A percentile compares a stretch with the other conserved stretches of the same genome.
These are phyloP conservation scores for Mus spicilegus DNA, from an alignment of 2,113 vertebrate genomes.

Conservation along the genomic window DNA sequence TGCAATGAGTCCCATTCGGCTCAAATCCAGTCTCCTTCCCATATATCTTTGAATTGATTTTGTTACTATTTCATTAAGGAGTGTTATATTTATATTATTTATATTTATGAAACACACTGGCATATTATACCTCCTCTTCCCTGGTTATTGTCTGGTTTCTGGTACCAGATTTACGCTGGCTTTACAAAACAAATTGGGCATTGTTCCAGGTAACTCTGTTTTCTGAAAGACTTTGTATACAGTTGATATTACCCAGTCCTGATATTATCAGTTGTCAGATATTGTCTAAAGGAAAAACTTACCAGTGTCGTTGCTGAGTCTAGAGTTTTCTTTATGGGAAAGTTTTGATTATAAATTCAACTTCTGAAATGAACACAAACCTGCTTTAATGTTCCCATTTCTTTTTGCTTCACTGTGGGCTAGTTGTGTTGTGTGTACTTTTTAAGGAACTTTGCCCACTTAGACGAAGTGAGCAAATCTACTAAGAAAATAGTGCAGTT, in stretches of 20 bases:
- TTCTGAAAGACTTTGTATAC: conserved; percentile 24
- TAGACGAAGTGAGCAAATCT: conserved; percentile 20
- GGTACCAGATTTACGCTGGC: background rate
- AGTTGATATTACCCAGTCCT: background rate
- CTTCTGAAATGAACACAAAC: conserved; percentile 27
- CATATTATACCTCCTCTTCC: background rate
- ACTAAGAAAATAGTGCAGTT: conserved; percentile 13
- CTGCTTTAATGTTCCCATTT: conserved; percentile 7
- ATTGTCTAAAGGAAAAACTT: background rate
- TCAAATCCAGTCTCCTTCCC: background rate
- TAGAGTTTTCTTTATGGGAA: conserved; percentile 28
- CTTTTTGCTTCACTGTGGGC: conserved; percentile 14
- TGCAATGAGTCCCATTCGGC: background rate
- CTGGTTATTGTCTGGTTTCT: background rate
- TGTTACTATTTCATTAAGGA: conserved; percentile 50
- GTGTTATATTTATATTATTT: background rate
- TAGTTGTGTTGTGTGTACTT: background rate
- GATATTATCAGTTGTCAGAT: background rate
- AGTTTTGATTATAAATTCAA: conserved; percentile 43
- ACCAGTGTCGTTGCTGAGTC: background rate
- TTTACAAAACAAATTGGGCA: conserved; percentile 26
- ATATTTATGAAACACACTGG: conserved; percentile 22
- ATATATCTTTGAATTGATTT: conserved; percentile 25
- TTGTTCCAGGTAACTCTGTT: background rate
- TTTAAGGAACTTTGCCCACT: conserved; percentile 35